Evolutionary conservation across 2,888 invertebrate species (phyloP).

Genomic region (Pristionchus exspectatus): DNA sequence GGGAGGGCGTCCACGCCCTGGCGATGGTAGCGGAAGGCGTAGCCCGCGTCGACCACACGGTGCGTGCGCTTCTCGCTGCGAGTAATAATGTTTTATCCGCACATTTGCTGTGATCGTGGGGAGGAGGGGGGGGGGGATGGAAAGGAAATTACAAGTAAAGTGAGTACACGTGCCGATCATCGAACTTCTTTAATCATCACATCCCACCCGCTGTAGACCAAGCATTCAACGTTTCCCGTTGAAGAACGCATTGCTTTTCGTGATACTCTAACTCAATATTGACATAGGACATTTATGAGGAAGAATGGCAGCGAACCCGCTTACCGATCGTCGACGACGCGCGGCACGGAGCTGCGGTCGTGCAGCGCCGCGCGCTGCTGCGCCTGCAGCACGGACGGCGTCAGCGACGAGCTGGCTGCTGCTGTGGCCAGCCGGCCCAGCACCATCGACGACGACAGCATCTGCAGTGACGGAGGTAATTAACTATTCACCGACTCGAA

Average conservation of each 20-base stretch:
- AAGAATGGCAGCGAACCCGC: conserved; percentile 56
- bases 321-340: conserved; percentile 75
- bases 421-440: conserved; percentile 31
- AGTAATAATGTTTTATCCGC: background rate
- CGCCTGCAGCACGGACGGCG: background rate
- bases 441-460: conserved; percentile 42
- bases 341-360: conserved; percentile 73
- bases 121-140: too few species aligned
- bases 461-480: background rate
- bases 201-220: too few species aligned
- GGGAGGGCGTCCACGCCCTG: conserved; percentile 75
- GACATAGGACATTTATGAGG: too few species aligned
- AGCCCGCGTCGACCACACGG: conserved; percentile 68
- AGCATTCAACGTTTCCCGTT: too few species aligned
- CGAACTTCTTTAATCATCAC: too few species aligned
- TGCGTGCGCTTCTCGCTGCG: conserved; percentile 55
- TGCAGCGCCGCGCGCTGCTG: conserved; percentile 62
- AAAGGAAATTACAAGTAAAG: too few species aligned
- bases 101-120: too few species aligned
- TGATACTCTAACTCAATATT: too few species aligned
- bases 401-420: background rate
- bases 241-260: too few species aligned
- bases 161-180: too few species aligned
- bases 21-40: conserved; percentile 76
- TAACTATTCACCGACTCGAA: background rate